Conservation (phyloP, 2,113 vertebrate genomes). For the Hippocampus abdominalis region DNA sequence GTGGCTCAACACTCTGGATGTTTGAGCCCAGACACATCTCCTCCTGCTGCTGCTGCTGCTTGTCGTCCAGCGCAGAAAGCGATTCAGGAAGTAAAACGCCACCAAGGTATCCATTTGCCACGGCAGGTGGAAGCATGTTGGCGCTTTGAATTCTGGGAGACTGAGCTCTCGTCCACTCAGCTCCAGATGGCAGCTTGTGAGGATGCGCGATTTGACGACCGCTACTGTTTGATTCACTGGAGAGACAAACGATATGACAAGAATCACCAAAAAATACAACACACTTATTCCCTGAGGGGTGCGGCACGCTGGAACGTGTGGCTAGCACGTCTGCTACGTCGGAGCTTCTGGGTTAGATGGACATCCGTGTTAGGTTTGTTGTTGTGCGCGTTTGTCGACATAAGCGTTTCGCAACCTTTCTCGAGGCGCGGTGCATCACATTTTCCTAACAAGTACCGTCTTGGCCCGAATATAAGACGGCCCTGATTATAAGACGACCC, state of each 20-base stretch:
- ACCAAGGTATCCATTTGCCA: slow-evolving; percentile 23
- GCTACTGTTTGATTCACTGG: slow-evolving; percentile 29
- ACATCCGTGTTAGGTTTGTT: too few relatives aligned
- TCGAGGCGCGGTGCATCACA: too few relatives aligned
- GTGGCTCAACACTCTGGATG: slow-evolving; percentile 20
- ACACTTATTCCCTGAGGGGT: not conserved
- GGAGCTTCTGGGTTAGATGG: too few relatives aligned
- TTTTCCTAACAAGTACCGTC: too few relatives aligned
- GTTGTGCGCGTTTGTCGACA: too few relatives aligned
- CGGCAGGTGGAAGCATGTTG: not conserved
- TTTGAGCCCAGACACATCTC: slow-evolving; percentile 26
- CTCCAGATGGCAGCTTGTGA: slow-evolving; percentile 22
- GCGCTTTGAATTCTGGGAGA: slow-evolving; percentile 39
- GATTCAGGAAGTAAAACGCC: slow-evolving; percentile 41
- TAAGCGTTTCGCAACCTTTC: too few relatives aligned
- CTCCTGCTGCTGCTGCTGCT: slow-evolving; percentile 39
- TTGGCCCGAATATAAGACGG: too few relatives aligned
- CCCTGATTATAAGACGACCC: too few relatives aligned
- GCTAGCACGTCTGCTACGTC: too few relatives aligned
- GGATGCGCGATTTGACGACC: slow-evolving; percentile 27
- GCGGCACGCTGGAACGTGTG: not conserved
- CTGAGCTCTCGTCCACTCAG: slow-evolving; percentile 50
- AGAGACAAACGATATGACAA: slow-evolving; percentile 6
- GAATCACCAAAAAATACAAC: not conserved
- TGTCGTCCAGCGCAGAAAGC: slow-evolving; percentile 35